Evolutionary conservation across 2,113 vertebrate genomes (phyloP), one percentile per base, ranked within the genome.

Genomic region (Salvator merianae): DNA sequence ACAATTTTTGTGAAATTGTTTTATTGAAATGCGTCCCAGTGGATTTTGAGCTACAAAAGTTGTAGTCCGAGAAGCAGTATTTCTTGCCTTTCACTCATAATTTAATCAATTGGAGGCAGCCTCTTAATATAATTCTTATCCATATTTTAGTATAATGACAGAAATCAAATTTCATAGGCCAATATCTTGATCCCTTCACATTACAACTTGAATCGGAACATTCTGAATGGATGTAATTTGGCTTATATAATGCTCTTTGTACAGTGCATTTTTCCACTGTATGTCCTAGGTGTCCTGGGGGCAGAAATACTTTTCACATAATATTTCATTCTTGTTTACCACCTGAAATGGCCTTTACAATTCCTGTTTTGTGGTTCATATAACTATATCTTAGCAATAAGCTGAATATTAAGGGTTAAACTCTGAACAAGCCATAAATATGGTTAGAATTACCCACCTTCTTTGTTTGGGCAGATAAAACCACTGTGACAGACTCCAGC

Each of bases 91-190:
- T 53, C 20, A 32, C 53, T 28, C 76, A 1, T 3, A 24, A 38
- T 83, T 87, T 78, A 76, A 81, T 36, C n/a, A 84, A 7, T 24
- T 88, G 69, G 83, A 86, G 28, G 4, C 73, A 86, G 66, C 1
- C 26, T 40, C 30, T 32, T 83, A 13, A 70, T 59, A 63, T 4
- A 28, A 8, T 62, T 47, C 40, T 59, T 71, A 24, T 47, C 30
- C 43, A 14, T 2, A 2, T 5, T 85, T 81, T 87, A 62, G 62
- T 0, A 0, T 75, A 81, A 53, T 59, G 47, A 22, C 20, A 80
- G n/a, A 70, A 79, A 40, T 40, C 76, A 55, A 87, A 71, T 83
- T 66, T 70, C 87, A 7, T 77, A 62, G 74, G 4, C 55, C 18
- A 50, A 4, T 16, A 34, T 84, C 47, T 78, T 83, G 66, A 86